Evolutionary conservation across 2,888 invertebrate species (phyloP).

Genomic region (Acrobasis suavella): DNA sequence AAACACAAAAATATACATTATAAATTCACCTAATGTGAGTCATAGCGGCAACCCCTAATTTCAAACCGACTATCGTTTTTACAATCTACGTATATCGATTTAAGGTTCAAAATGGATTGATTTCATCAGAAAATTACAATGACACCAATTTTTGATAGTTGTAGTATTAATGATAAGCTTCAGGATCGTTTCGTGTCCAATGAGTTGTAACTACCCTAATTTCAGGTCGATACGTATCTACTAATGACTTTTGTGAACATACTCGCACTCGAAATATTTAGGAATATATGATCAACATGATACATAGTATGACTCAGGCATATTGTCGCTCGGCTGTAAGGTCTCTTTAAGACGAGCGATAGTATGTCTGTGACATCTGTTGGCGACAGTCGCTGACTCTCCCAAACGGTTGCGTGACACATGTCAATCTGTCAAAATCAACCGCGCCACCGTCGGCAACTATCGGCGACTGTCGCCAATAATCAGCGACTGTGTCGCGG

Average conservation of each 20-base stretch:
- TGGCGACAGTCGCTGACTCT: too few species aligned
- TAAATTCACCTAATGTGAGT: constrained; percentile 1
- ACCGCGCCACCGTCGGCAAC: too few species aligned
- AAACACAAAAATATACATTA: constrained; percentile 7
- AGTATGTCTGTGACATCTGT: too few species aligned
- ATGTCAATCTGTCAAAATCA: too few species aligned
- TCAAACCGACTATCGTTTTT: constrained; percentile 1
- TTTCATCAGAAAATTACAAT: constrained; percentile 9
- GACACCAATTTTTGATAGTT: constrained; percentile 1
- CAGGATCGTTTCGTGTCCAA: background rate
- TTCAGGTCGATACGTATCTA: background rate
- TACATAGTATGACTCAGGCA: too few species aligned
- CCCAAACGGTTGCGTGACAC: too few species aligned
- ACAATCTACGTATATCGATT: background rate
- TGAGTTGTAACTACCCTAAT: background rate
- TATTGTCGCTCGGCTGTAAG: too few species aligned
- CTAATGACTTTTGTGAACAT: background rate
- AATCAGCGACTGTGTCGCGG: too few species aligned
- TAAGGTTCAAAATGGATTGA: constrained; percentile 9
- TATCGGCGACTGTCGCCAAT: too few species aligned
- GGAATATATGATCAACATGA: too few species aligned
- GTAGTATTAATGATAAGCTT: background rate
- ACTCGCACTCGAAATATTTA: too few species aligned
- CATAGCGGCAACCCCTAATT: constrained; percentile 9
- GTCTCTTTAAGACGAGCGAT: too few species aligned